Evolutionary conservation across 2,113 vertebrate species (phyloP).

Genomic region (Gymnogyps californianus): DNA sequence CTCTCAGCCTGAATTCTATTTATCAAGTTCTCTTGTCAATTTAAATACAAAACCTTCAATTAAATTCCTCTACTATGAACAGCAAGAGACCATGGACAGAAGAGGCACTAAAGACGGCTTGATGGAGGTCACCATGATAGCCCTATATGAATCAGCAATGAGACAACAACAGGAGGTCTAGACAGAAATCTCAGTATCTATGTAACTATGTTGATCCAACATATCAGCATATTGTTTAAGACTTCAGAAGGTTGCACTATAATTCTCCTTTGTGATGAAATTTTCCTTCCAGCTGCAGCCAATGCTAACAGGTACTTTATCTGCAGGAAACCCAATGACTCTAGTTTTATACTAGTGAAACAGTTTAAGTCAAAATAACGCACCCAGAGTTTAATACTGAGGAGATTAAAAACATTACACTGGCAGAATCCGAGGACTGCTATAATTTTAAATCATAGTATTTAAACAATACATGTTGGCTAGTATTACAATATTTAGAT

Average conservation of each 20-base stretch:
- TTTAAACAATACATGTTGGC: neutral
- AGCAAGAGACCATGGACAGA: neutral
- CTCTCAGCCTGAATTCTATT: neutral
- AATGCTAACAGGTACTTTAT: neutral
- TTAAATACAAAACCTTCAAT: neutral
- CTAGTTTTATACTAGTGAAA: neutral
- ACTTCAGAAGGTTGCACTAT: neutral
- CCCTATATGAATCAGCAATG: neutral
- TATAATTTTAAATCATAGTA: neutral
- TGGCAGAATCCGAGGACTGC: neutral
- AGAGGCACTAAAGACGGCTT: neutral
- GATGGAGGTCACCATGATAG: neutral
- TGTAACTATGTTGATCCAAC: neutral
- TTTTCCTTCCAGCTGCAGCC: neutral
- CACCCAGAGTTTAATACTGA: neutral
- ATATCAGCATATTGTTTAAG: neutral
- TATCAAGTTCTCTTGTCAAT: neutral
- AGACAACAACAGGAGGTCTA: neutral
- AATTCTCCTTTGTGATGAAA: neutral
- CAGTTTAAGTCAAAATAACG: neutral
- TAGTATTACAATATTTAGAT: neutral
- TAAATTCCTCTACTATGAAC: neutral
- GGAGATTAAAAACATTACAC: neutral
- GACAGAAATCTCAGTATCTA: neutral
- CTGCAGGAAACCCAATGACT: neutral